Evolutionary conservation across 2,797 vertebrate species (phyloP), one percentile per base, ranked within the genome.

Genomic region (Gastrophryne carolinensis): DNA sequence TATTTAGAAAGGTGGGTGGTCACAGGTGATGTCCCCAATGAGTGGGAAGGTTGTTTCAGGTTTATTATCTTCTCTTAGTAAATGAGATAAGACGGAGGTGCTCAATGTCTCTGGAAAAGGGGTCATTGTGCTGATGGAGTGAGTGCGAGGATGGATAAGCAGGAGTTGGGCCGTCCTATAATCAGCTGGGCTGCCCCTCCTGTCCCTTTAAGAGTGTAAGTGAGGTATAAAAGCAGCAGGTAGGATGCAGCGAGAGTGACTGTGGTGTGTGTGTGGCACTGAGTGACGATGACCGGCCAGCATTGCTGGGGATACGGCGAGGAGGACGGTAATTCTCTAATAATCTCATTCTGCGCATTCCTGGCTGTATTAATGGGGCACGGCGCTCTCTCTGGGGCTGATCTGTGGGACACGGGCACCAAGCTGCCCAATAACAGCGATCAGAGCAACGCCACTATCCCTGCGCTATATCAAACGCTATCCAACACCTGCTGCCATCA

Each of bases 281-380:
- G 41, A 70, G 74, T 41, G 75, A 78, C 67, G 50, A 99, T 99
- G 97, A 94, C 92, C 17, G 92, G 93, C 37, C 87, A 93, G 58
- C 88, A 79, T 72, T 72, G 84, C 68, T 99, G 97, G 97, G 96
- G 96, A 81, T 99, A 99, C 75, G 94, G 95, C 70, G 91, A 92
- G 80, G 89, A 94, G 80, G 91, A 98, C 84, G 97, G 97, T 99
- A 93, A 92, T 71, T 49, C 58, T 17, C 17, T 54, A 9, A 9
- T 68, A 69, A 61, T 70, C 74, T 72, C 8, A 57, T 30, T 44
- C 54, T 54, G 10, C 27, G 62, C 56, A 75, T 69, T 76, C 73
- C 50, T 77, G 21, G 32, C 26, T 70, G 65, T 60, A 54, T 47
- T 70, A 76, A n/a, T 17, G 29, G 47, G 30, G 39, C 47, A 26